A percentile compares a stretch with the other conserved stretches of the same genome.
phyloP scores from a whole-genome alignment of 2,113 vertebrate species.

The Emydura subglobosa region DNA sequence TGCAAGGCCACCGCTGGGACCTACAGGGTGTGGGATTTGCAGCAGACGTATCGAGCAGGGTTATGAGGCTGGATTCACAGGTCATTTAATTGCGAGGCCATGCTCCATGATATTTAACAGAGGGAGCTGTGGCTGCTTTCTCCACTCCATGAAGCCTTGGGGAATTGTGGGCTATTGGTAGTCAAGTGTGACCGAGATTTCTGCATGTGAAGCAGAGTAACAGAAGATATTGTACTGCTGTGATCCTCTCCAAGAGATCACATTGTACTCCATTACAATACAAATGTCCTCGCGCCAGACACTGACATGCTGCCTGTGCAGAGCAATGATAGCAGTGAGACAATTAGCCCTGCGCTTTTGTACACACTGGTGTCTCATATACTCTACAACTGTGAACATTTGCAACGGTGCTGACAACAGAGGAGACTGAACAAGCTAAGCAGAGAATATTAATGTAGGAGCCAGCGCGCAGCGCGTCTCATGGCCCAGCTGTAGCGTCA shows the following conservation, averaged over 20 bases:
- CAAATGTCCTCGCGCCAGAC: background rate
- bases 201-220: background rate
- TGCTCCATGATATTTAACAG: background rate
- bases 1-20: background rate
- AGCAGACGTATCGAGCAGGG: background rate
- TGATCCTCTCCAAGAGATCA: background rate
- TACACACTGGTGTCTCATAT: background rate
- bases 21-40: background rate
- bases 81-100: background rate
- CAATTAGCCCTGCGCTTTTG: background rate
- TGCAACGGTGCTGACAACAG: background rate
- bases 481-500: rapidly evolving
- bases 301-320: background rate
- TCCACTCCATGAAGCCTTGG: background rate
- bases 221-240: background rate
- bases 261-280: background rate
- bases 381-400: too few relatives aligned
- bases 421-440: background rate
- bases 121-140: background rate
- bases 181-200: background rate
- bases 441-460: rapidly evolving
- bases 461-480: background rate
- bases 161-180: background rate
- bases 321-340: background rate
- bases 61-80: background rate